Percentiles rank a stretch among this genome's conserved stretches.
Evolutionary conservation across 2,888 invertebrate genomes (phyloP).

Genomic region (Ectemnius lituratus): DNA sequence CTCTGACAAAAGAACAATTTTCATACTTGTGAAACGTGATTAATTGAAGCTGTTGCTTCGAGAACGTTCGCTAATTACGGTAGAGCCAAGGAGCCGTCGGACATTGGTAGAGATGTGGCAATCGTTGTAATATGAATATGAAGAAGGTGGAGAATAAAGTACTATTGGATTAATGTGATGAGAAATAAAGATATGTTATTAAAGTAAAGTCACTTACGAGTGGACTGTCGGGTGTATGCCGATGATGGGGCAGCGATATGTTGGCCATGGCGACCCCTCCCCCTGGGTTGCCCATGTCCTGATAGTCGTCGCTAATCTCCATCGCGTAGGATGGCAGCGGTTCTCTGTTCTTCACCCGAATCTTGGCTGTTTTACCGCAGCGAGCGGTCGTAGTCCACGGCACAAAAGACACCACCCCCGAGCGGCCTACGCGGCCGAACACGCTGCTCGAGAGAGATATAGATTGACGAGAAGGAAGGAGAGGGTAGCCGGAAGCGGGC

Average conservation of each 20-base stretch:
- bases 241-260: slow-evolving; percentile 78
- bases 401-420: slow-evolving; percentile 44
- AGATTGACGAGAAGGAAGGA: too few species aligned
- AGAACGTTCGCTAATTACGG: too few species aligned
- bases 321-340: slow-evolving; percentile 92
- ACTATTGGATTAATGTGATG: background rate
- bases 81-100: too few species aligned
- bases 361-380: slow-evolving; percentile 82
- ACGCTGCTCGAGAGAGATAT: slow-evolving; percentile 13
- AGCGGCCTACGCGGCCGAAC: slow-evolving; percentile 30
- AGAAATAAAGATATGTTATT: background rate
- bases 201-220: slow-evolving; percentile 81
- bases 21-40: too few species aligned
- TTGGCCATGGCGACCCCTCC: slow-evolving; percentile 70
- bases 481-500: too few species aligned
- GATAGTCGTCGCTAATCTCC: slow-evolving; percentile 80
- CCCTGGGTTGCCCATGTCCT: slow-evolving; percentile 73
- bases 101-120: too few species aligned
- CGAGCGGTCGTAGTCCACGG: slow-evolving; percentile 41
- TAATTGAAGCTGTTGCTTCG: too few species aligned
- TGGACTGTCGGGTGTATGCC: slow-evolving; percentile 85
- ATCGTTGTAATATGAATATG: too few species aligned
- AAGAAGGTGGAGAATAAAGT: too few species aligned
- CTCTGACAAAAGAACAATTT: too few species aligned
- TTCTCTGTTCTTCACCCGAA: slow-evolving; percentile 93